phyloP scores from a whole-genome alignment of 2,113 vertebrate genomes.

The Vulpes ferrilata region DNA sequence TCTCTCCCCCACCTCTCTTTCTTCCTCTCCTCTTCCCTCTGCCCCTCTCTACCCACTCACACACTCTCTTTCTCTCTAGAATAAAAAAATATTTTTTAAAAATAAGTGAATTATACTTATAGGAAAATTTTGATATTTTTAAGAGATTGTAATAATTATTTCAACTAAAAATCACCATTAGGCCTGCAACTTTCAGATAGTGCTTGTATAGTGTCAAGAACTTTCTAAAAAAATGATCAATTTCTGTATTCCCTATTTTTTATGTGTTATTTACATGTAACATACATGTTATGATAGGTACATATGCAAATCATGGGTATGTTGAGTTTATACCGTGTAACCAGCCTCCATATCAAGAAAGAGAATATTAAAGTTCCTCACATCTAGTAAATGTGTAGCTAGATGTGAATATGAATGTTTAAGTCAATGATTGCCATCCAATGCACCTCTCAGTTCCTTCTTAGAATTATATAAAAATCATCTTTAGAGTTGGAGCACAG shows the following conservation, averaged over 20 bases:
- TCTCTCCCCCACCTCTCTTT: too few relatives aligned
- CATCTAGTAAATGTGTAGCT: background rate
- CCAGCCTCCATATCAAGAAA: background rate
- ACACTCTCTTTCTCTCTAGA: too few relatives aligned
- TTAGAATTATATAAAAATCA: slow-evolving; percentile 10
- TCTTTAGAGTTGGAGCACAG: background rate
- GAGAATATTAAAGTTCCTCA: background rate
- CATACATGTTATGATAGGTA: background rate
- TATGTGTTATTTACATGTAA: slow-evolving; percentile 10
- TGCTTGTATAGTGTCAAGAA: background rate
- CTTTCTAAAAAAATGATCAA: background rate
- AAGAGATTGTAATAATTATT: background rate
- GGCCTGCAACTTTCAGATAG: background rate
- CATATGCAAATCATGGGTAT: background rate
- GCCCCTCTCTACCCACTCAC: too few relatives aligned
- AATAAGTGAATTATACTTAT: background rate
- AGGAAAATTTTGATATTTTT: background rate
- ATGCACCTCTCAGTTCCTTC: background rate
- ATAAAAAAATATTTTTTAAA: background rate
- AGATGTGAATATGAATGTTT: background rate
- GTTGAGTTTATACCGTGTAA: background rate
- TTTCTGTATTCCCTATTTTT: background rate
- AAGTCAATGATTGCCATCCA: background rate
- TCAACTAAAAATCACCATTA: background rate
- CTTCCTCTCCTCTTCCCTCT: too few relatives aligned